Percentiles rank a stretch among this genome's conserved stretches.
Conservation (phyloP, 1,140 invertebrate genomes). For the Ips typographus region DNA sequence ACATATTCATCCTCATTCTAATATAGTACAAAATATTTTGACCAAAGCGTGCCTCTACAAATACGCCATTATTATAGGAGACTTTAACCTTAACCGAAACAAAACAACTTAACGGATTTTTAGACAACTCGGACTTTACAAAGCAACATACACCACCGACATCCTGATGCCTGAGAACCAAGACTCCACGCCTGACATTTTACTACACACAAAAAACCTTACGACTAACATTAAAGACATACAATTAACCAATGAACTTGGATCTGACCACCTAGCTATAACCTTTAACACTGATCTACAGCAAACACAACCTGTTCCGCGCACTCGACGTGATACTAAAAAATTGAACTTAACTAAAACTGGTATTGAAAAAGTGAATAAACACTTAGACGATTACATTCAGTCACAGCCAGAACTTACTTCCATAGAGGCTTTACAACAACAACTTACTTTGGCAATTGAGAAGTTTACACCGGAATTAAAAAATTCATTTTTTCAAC, state of each 20-base stretch:
- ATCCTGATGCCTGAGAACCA: background rate
- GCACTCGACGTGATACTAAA: background rate
- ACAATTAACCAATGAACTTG: slow-evolving; percentile 8
- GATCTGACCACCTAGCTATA: slow-evolving; percentile 23
- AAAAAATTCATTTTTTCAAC: background rate
- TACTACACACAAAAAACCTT: slow-evolving; percentile 5
- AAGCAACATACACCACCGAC: background rate
- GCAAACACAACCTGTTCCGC: background rate
- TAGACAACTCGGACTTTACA: slow-evolving; percentile 1
- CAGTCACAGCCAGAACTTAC: background rate
- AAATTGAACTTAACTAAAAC: background rate
- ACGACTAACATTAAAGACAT: background rate
- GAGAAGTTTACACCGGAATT: background rate
- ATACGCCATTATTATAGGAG: background rate
- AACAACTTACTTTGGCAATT: background rate
- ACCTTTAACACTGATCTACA: background rate
- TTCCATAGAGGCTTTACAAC: background rate
- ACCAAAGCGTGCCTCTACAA: background rate
- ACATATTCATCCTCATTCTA: background rate
- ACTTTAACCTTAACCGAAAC: background rate
- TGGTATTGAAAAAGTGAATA: background rate
- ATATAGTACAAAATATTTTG: background rate
- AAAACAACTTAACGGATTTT: no score
- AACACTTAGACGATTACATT: background rate
- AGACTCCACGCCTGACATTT: background rate